Evolutionary conservation across 2,888 invertebrate species (phyloP).

Genomic region (Heteropelma amictum): DNA sequence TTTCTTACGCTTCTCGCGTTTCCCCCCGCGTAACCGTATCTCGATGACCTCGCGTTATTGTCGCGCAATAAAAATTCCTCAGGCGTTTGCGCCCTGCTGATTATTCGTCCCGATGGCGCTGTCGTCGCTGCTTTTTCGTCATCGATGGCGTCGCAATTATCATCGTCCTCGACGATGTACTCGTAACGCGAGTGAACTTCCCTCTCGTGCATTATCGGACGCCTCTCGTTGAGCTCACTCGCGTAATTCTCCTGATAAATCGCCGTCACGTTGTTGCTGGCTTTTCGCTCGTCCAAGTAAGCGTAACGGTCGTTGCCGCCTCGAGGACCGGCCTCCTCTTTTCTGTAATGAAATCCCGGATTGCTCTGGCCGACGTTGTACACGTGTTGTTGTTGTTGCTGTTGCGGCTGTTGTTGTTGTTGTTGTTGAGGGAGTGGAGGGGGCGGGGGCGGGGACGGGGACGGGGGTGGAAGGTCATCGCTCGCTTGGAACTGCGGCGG

Average conservation of each 20-base stretch:
- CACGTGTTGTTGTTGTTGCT: slow-evolving; percentile 18
- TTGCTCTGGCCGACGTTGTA: slow-evolving; percentile 67
- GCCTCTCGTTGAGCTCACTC: slow-evolving; percentile 23
- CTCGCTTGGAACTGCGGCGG: slow-evolving; percentile 68
- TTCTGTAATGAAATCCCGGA: slow-evolving; percentile 67
- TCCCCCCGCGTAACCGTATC: slow-evolving; percentile 54
- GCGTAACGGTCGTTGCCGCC: slow-evolving; percentile 63
- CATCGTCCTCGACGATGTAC: slow-evolving; percentile 66
- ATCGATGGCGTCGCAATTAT: background rate
- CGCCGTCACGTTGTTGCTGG: background rate
- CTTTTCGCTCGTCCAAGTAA: slow-evolving; percentile 64
- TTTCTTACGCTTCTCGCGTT: background rate
- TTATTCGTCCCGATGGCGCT: too few species aligned
- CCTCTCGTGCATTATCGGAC: slow-evolving; percentile 47
- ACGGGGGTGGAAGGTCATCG: slow-evolving; percentile 62
- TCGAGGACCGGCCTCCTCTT: slow-evolving; percentile 40
- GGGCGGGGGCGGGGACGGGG: slow-evolving; percentile 70
- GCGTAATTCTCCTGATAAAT: slow-evolving; percentile 25
- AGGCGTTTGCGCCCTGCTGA: background rate
- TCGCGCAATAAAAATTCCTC: slow-evolving; percentile 24
- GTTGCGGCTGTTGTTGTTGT: slow-evolving; percentile 34
- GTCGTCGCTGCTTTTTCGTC: background rate
- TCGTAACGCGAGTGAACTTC: slow-evolving; percentile 68
- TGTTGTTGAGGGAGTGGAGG: slow-evolving; percentile 65
- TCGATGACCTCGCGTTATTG: slow-evolving; percentile 62